Conservation (phyloP, 2,888 invertebrate species). For the Spodoptera picta region DNA sequence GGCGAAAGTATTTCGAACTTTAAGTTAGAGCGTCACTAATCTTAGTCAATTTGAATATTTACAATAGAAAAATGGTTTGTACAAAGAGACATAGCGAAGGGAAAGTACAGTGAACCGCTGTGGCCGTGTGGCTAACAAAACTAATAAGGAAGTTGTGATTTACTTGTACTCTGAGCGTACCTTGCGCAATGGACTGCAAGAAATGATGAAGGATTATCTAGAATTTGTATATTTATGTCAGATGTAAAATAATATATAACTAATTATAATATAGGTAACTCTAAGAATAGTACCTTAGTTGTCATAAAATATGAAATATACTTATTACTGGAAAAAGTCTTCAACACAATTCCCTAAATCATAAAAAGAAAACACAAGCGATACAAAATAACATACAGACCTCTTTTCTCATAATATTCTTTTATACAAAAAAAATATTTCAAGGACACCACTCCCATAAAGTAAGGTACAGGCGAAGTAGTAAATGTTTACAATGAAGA, state of each 20-base stretch:
- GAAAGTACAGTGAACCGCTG: constrained; percentile 51
- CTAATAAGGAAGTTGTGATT: constrained; percentile 62
- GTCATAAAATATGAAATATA: too few species aligned
- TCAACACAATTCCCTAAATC: too few species aligned
- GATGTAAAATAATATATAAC: too few species aligned
- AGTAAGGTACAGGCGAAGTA: neutral
- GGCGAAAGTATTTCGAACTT: constrained; percentile 37
- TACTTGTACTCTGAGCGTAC: constrained; percentile 31
- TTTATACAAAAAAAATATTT: too few species aligned
- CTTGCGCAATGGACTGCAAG: constrained; percentile 50
- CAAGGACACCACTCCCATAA: too few species aligned
- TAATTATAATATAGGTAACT: too few species aligned
- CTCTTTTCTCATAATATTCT: too few species aligned
- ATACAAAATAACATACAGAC: too few species aligned
- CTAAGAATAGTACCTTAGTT: too few species aligned
- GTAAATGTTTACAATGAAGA: constrained; percentile 25
- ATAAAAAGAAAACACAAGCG: too few species aligned
- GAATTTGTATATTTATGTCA: neutral
- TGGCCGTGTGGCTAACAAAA: constrained; percentile 40
- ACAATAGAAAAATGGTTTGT: constrained; percentile 44
- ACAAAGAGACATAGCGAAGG: constrained; percentile 44
- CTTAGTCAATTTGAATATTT: constrained; percentile 35
- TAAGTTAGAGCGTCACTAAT: constrained; percentile 30
- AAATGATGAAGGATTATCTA: constrained; percentile 20
- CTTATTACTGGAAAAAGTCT: too few species aligned